These are phyloP conservation scores for Chionodraco myersi DNA, from an alignment of 2,113 vertebrate genomes.

Conservation along the genomic window DNA sequence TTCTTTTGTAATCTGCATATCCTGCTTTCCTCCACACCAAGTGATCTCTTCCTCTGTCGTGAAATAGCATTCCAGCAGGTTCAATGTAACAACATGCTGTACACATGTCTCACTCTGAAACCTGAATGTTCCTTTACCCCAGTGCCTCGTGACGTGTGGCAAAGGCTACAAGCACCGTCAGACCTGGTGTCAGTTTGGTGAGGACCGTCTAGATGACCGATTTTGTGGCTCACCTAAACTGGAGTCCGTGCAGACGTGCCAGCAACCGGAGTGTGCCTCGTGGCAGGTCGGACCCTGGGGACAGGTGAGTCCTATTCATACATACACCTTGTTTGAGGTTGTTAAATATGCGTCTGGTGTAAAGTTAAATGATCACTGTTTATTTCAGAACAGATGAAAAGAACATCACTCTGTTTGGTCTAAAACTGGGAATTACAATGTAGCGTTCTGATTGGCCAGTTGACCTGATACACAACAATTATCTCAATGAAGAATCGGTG, in stretches of 20 bases:
- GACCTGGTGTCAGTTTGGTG: slow-evolving; percentile 96
- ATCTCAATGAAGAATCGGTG: not conserved
- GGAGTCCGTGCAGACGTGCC: slow-evolving; percentile 89
- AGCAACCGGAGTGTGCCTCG: slow-evolving; percentile 95
- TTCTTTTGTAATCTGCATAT: slow-evolving; percentile 17
- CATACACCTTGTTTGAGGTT: not conserved
- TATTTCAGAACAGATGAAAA: not conserved
- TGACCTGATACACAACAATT: not conserved
- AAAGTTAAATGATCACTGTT: not conserved
- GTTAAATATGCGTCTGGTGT: not conserved
- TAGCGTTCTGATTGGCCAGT: not conserved
- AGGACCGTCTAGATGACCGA: slow-evolving; percentile 89
- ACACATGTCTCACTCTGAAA: not conserved
- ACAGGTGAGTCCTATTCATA: slow-evolving; percentile 85
- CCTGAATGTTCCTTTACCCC: slow-evolving; percentile 19
- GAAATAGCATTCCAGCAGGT: not conserved
- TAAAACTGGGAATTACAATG: not conserved
- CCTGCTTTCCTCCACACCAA: not conserved
- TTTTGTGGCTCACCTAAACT: slow-evolving; percentile 91
- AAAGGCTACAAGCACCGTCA: slow-evolving; percentile 96
- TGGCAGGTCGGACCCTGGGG: slow-evolving; percentile 99
- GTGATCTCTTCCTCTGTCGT: not conserved
- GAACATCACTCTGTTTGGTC: not conserved
- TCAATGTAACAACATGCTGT: slow-evolving; percentile 2
- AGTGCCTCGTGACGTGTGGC: slow-evolving; percentile 98